These are phyloP conservation scores for Caradrina kadenii DNA, from an alignment of 2,888 invertebrate species.

Conservation along the genomic window DNA sequence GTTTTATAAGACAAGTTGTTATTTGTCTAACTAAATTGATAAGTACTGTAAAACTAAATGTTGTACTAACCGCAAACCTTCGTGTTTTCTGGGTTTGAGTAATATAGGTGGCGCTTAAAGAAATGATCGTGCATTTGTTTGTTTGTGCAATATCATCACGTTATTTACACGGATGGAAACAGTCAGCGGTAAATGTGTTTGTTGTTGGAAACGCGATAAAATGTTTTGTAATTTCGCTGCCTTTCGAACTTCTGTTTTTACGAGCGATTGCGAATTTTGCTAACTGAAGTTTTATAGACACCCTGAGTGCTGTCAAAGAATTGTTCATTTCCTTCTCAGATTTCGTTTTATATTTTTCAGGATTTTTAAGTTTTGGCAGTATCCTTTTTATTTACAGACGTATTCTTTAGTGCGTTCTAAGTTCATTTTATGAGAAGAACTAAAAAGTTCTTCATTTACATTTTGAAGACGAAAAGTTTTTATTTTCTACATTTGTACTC, in stretches of 20 bases:
- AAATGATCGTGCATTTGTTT: slow-evolving; percentile 65
- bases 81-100: slow-evolving; percentile 55
- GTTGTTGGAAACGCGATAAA: slow-evolving; percentile 62
- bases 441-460: slow-evolving; percentile 4
- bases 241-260: slow-evolving; percentile 55
- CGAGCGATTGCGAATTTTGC: slow-evolving; percentile 57
- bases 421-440: slow-evolving; percentile 43
- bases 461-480: slow-evolving; percentile 13
- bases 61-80: slow-evolving; percentile 14
- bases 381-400: slow-evolving; percentile 30
- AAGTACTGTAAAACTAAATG: neutral
- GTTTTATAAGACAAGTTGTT: too few relatives aligned
- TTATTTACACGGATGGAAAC: slow-evolving; percentile 65
- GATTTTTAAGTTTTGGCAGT: slow-evolving; percentile 43
- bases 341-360: slow-evolving; percentile 50
- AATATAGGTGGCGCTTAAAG: slow-evolving; percentile 50
- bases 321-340: slow-evolving; percentile 48
- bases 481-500: slow-evolving; percentile 4
- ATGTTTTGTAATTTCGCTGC: slow-evolving; percentile 57
- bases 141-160: slow-evolving; percentile 68
- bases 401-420: slow-evolving; percentile 29
- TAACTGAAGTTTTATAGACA: slow-evolving; percentile 51
- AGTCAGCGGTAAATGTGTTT: slow-evolving; percentile 72
- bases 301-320: slow-evolving; percentile 49
- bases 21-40: too few relatives aligned